Evolutionary conservation across 2,113 vertebrate genomes (phyloP).

Genomic region (Muntiacus muntjak): DNA sequence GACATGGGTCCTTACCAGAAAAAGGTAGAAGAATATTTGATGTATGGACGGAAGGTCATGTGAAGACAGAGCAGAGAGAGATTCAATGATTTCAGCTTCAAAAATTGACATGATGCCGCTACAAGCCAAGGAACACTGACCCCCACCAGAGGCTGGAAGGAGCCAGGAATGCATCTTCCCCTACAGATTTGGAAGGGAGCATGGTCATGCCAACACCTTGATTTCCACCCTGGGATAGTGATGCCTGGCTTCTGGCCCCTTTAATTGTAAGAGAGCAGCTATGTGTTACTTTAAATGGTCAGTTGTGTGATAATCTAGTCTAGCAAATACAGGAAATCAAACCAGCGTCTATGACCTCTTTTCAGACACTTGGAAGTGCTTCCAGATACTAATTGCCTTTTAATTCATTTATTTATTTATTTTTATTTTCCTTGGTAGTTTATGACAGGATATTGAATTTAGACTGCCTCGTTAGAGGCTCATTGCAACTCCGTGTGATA

Average conservation of each 20-base stretch:
- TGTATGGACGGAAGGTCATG: neutral
- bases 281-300: neutral
- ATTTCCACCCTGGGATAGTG: neutral
- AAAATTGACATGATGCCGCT: neutral
- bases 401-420: neutral
- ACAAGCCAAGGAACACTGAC: neutral
- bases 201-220: accelerated
- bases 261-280: neutral
- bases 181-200: neutral
- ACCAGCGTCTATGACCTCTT: neutral
- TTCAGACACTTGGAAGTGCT: neutral
- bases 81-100: neutral
- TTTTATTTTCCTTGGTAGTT: neutral
- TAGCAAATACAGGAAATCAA: neutral
- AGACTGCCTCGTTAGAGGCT: neutral
- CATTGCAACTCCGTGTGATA: no score
- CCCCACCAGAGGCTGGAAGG: neutral
- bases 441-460: neutral
- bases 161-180: accelerated
- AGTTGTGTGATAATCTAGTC: neutral
- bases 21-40: neutral
- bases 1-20: neutral
- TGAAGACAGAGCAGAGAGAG: neutral
- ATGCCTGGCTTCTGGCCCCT: neutral
- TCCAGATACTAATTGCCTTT: neutral